Base-by-base conservation (phyloP, 2,797 vertebrate genomes). In the Cynopterus sphinx region DNA sequence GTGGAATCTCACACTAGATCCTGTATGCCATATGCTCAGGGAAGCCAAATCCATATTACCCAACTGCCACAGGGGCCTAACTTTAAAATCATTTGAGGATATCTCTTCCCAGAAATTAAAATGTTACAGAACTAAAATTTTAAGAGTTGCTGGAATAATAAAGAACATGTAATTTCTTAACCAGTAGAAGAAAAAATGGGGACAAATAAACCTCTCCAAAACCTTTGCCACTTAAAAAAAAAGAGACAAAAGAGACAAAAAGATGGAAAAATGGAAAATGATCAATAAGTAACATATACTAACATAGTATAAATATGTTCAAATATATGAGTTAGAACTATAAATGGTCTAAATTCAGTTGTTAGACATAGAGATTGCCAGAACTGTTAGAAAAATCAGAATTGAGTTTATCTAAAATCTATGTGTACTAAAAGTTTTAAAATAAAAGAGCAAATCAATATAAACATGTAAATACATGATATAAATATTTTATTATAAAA, bases 401-500 rank as follows among this genome's bases (percentile, higher is more conserved):
- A 65, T 22, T 71, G n/a, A 65, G 16, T 87, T 74, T 26, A 63
- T 87, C 16, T 36, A 68, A 94, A 91, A 17, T 5, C 19, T 43
- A 31, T 73, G 4, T 51, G n/a, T 17, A 71, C 19, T 53, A 84
- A 95, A 89, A 36, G 71, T 11, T 36, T 81, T 53, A 85, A 95
- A 75, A 91, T 43, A 55, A 82, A 65, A 89, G 26, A 36, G 78
- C 10, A 61, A 36, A 61, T 59, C 70, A 46, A 77, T 59, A 9
- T 33, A n/a, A 65, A 71, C 31, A 74, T 2, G 36, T 46, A 79
- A 55, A 10, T 67, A 83, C 43, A 86, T 24, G 8, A 49, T 26
- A 51, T 36, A 88, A 68, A 12, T 89, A 87, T 89, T 95, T 92
- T 88, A 41, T 43, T 90, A 70, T 49, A 49, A n/a, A 87, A 55